These are phyloP conservation scores for Tapirus indicus DNA, from an alignment of 2,797 vertebrate genomes.

Conservation along the genomic window DNA sequence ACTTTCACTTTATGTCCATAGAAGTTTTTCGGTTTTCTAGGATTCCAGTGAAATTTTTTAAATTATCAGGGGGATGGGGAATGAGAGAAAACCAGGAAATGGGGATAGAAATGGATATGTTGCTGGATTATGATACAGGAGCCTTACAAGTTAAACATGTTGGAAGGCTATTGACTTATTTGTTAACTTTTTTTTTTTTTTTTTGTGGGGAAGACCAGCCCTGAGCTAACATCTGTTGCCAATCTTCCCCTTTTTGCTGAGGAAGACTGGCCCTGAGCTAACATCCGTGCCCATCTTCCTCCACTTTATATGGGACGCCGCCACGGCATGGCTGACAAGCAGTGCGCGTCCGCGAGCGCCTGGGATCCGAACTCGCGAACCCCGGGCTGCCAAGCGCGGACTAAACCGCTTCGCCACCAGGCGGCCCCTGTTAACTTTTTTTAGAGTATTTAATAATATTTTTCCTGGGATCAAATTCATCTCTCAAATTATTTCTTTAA, in stretches of 20 bases:
- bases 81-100: background rate
- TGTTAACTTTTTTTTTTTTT: background rate
- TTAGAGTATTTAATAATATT: conserved; percentile 2
- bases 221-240: too few relatives aligned
- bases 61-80: background rate
- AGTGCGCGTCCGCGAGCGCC: too few relatives aligned
- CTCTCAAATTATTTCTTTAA: conserved; percentile 39
- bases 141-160: background rate
- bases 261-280: too few relatives aligned
- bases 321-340: too few relatives aligned
- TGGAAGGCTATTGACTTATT: background rate
- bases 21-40: conserved; percentile 16
- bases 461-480: conserved; percentile 10
- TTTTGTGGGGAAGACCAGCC: too few relatives aligned
- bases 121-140: background rate
- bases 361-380: too few relatives aligned
- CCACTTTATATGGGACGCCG: too few relatives aligned
- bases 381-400: too few relatives aligned
- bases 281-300: too few relatives aligned
- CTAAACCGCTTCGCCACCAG: too few relatives aligned
- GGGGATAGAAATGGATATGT: background rate
- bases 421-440: background rate
- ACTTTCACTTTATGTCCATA: background rate
- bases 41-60: background rate
- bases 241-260: too few relatives aligned